Evolutionary conservation across 2,113 vertebrate species (phyloP).

Genomic region (Myiozetetes cayanensis): DNA sequence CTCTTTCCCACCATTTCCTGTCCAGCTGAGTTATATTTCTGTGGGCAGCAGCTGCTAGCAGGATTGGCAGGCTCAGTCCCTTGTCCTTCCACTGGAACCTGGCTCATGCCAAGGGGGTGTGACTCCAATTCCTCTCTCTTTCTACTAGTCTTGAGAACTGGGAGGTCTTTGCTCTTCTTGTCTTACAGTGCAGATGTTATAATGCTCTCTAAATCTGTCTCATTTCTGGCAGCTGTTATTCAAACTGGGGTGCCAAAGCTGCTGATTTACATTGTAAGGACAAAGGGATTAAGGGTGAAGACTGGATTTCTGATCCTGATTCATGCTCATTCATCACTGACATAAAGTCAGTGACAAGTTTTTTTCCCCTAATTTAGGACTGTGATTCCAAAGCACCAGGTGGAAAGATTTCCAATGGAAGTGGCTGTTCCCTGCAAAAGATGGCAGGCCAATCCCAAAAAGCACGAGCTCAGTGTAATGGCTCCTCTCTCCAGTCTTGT

Average conservation of each 20-base stretch:
- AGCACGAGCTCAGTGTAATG: conserved; percentile 51
- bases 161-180: neutral
- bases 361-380: conserved; percentile 21
- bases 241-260: neutral
- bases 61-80: neutral
- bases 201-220: neutral
- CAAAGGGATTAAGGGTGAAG: neutral
- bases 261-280: neutral
- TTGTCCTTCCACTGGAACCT: neutral
- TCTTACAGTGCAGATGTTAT: neutral
- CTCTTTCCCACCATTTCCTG: neutral
- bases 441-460: neutral
- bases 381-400: conserved; percentile 32
- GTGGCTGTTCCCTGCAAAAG: neutral
- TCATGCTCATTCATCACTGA: neutral
- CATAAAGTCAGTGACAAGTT: neutral
- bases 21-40: neutral
- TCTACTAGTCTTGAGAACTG: neutral
- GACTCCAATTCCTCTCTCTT: neutral
- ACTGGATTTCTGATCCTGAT: neutral
- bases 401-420: conserved; percentile 55
- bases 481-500: conserved; percentile 23
- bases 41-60: neutral
- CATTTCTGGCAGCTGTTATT: neutral
- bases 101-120: neutral